Evolutionary conservation across 2,797 vertebrate genomes (phyloP).

Genomic region (Selene dorsalis): DNA sequence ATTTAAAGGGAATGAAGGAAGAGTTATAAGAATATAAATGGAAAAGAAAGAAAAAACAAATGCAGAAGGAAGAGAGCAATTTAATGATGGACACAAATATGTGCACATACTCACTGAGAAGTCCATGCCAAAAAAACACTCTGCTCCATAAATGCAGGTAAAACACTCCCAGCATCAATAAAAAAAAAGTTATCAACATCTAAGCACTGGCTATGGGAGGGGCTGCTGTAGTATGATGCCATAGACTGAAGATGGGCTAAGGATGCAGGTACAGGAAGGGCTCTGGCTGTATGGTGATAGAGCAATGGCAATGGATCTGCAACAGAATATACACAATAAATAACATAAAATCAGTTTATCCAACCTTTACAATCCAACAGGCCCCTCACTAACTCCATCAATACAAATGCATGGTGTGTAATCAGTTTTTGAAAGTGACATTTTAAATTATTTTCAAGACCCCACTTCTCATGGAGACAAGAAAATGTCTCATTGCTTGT

Average conservation of each 20-base stretch:
- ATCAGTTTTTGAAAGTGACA: background rate
- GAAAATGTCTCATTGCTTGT: no score
- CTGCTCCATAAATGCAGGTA: constrained; percentile 69
- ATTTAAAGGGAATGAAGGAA: constrained; percentile 36
- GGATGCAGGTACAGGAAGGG: background rate
- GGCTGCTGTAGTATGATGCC: constrained; percentile 22
- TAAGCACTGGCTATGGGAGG: constrained; percentile 35
- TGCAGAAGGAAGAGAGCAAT: constrained; percentile 22
- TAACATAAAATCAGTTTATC: background rate
- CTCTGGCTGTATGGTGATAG: background rate
- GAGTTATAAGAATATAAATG: constrained; percentile 43
- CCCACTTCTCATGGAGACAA: background rate
- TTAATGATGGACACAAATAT: constrained; percentile 20
- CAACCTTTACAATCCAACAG: background rate
- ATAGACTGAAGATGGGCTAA: constrained; percentile 7
- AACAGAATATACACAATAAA: background rate
- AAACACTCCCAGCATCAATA: constrained; percentile 71
- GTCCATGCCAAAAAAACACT: constrained; percentile 76
- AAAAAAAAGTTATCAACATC: constrained; percentile 61
- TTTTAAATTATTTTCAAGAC: background rate
- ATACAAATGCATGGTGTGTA: background rate
- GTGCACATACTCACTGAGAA: constrained; percentile 26
- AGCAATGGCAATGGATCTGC: background rate
- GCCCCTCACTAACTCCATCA: background rate
- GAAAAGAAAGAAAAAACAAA: constrained; percentile 48